Conservation (phyloP, 2,888 invertebrate genomes). For the Helobdella robusta region DNA sequence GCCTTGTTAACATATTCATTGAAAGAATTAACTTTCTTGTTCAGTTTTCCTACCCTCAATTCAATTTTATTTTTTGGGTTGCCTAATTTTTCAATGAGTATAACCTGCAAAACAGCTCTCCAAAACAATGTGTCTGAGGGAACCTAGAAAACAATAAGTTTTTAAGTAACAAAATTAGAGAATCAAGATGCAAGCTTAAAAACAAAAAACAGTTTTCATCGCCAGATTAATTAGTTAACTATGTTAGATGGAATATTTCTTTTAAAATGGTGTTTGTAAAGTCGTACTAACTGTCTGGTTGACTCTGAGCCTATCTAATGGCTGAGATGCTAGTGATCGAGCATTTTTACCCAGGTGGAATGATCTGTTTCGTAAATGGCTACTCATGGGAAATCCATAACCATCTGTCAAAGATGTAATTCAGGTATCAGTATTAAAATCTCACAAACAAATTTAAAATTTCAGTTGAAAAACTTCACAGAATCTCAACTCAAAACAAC, state of each 20-base stretch:
- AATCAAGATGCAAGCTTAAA: neutral
- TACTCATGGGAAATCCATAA: constrained; percentile 18
- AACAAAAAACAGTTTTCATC: too few species aligned
- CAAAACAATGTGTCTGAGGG: constrained; percentile 64
- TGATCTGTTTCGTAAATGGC: neutral
- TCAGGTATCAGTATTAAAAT: too few species aligned
- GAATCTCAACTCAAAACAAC: neutral
- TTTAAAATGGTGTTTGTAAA: too few species aligned
- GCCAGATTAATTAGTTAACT: too few species aligned
- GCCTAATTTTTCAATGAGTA: constrained; percentile 52
- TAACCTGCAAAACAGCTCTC: constrained; percentile 61
- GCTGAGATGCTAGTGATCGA: constrained; percentile 1
- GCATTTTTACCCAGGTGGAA: constrained; percentile 10
- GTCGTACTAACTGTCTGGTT: too few species aligned
- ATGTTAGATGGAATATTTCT: too few species aligned
- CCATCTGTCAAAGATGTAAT: too few species aligned
- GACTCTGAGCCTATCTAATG: neutral
- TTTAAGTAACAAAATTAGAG: too few species aligned
- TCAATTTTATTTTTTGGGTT: constrained; percentile 36
- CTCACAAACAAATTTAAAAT: constrained; percentile 3
- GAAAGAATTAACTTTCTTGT: constrained; percentile 60
- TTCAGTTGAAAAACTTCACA: neutral
- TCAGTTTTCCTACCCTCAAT: constrained; percentile 48
- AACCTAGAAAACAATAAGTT: constrained; percentile 37
- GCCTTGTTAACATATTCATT: constrained; percentile 63